Evolutionary conservation across 37 sponge, comb jelly and placozoan species (phyloP), one percentile per base, ranked within the genome.

Genomic region (Lycopodina hypogea): DNA sequence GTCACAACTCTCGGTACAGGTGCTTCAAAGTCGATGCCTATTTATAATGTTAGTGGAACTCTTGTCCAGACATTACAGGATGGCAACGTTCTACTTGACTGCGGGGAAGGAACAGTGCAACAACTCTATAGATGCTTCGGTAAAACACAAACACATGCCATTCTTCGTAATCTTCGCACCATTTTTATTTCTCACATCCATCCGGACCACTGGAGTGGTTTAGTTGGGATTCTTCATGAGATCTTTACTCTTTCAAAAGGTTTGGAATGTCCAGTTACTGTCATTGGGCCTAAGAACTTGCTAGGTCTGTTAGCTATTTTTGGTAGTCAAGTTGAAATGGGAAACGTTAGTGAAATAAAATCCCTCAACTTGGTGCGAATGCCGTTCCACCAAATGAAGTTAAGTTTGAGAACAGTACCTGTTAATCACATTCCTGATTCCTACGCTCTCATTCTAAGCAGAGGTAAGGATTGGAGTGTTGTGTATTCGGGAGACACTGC

Each of bases 401-500:
- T 85, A 51, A 69, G 35, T 1, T 32, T 92, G 48, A 26, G 55
- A 21, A 69, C 89, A 12, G 90, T 92, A 3, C 70, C 59, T 40
- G 98, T 91, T 1, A 53, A 60, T n/a, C 98, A 97, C 82, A 81
- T 82, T 40, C 30, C 32, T 18, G 84, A 85, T 21, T 69, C 95
- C 8, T 89, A 81, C 70, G 91, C 95, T 15, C 62, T 90, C 18
- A 83, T 87, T 30, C 22, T 97, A 26, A 48, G 62, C 0, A 71
- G 86, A 50, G 35, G 38, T 3, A 69, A 62, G 23, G 81, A 68
- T 26, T 92, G 90, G 93, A 92, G 71, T 60, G 56, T 97, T 2
- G 93, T 92, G 33, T 97, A 92, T 63, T 94, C 95, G 2, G 99
- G 99, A 21, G 99, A 97, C 83, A 93, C 95, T 18, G 71, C 89